Evolutionary conservation across 92 coral and sea anemone genomes (phyloP).

Genomic region (Porites cylindrica): DNA sequence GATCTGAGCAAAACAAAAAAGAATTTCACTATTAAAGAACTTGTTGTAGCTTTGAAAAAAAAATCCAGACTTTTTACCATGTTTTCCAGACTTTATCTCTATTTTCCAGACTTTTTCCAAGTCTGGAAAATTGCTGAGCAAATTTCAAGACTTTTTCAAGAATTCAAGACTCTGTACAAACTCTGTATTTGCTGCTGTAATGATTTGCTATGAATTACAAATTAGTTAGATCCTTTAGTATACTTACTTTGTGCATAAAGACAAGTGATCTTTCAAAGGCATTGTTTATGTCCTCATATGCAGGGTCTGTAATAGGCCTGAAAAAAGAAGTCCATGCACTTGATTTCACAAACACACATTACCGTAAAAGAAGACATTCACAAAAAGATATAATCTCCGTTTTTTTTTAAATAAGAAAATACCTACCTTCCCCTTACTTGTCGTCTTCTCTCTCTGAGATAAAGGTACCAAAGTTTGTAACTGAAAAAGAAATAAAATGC

Average conservation of each 20-base stretch:
- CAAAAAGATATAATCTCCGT: no score
- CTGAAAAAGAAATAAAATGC: conserved; percentile 13
- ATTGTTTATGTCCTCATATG: conserved; percentile 95
- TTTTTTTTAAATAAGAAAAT: not conserved
- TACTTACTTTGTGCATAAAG: conserved; percentile 95
- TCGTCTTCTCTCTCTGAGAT: conserved; percentile 89
- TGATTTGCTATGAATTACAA: not conserved
- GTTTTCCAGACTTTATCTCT: no score
- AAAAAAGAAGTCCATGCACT: not conserved
- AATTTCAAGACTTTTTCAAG: no score
- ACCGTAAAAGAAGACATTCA: not conserved
- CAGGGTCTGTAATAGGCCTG: conserved; percentile 92
- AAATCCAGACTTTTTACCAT: no score
- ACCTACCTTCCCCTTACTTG: conserved; percentile 95
- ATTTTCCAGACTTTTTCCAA: no score
- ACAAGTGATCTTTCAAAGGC: conserved; percentile 99
- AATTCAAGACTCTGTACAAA: no score
- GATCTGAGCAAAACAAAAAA: no score
- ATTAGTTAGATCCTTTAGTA: not conserved
- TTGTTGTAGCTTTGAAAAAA: no score
- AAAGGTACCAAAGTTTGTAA: conserved; percentile 95
- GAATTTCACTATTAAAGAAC: no score
- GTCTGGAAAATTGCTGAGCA: no score
- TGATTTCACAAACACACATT: not conserved
- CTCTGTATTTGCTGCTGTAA: no score